Evolutionary conservation across 2,113 vertebrate genomes (phyloP).

Genomic region (Neolamprologus longior): DNA sequence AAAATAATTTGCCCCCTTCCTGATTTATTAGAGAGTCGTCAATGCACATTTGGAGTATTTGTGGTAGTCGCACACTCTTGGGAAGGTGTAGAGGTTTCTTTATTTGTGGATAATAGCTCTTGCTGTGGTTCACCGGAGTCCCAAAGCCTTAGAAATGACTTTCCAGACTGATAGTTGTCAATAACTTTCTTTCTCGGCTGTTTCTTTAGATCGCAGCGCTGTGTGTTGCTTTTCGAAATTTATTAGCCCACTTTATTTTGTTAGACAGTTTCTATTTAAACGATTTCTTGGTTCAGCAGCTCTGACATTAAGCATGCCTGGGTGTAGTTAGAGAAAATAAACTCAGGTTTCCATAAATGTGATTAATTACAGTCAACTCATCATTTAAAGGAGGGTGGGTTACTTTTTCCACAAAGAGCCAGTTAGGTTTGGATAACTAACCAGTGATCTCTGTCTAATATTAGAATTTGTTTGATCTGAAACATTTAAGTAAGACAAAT

Average conservation of each 20-base stretch:
- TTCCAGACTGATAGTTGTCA: background rate
- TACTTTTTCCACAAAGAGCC: background rate
- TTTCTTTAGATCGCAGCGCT: accelerated
- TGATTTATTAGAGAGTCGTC: accelerated
- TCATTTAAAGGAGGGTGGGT: background rate
- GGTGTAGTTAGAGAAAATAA: accelerated
- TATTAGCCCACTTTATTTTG: background rate
- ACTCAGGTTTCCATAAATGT: background rate
- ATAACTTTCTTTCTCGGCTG: background rate
- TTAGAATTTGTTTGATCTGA: accelerated
- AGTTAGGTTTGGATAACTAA: background rate
- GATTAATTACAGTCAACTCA: background rate
- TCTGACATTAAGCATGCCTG: background rate
- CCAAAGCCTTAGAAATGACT: background rate
- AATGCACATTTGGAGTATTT: background rate
- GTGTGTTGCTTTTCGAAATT: accelerated
- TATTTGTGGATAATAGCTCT: background rate
- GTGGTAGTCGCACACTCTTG: background rate
- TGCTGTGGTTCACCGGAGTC: background rate
- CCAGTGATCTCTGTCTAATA: background rate
- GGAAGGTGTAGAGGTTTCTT: background rate
- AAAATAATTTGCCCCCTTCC: background rate
- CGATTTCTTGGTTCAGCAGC: background rate
- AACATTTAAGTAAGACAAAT: background rate
- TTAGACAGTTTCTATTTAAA: background rate